Percentiles rank a stretch among this genome's conserved stretches.
These are phyloP conservation scores for Lipophrys pholis DNA, from an alignment of 2,113 vertebrate genomes.

Conservation along the genomic window DNA sequence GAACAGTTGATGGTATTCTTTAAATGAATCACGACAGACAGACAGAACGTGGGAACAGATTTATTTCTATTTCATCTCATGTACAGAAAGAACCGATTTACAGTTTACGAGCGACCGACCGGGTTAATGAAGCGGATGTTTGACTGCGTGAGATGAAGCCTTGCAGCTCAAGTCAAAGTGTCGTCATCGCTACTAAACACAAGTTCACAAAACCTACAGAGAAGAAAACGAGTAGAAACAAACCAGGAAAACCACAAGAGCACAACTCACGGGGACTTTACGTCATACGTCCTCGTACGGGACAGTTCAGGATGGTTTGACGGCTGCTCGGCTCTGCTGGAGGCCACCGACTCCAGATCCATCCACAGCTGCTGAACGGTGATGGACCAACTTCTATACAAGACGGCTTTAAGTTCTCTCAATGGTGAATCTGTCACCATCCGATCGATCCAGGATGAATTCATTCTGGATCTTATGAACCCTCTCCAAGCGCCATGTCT, in stretches of 20 bases:
- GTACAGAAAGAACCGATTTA: slow-evolving; percentile 78
- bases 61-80: slow-evolving; percentile 77
- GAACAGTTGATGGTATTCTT: neutral
- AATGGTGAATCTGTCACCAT: no score
- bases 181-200: slow-evolving; percentile 2
- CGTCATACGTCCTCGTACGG: no score
- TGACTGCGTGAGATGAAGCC: slow-evolving; percentile 64
- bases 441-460: no score
- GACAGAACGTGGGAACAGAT: slow-evolving; percentile 69
- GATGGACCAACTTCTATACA: no score
- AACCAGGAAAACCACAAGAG: slow-evolving; percentile 60
- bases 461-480: no score
- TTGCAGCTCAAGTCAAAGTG: slow-evolving; percentile 34
- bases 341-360: no score
- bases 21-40: slow-evolving; percentile 5
- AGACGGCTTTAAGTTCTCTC: no score
- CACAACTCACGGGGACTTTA: slow-evolving; percentile 49
- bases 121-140: slow-evolving; percentile 58
- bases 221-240: slow-evolving; percentile 41
- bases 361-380: no score
- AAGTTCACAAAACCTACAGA: slow-evolving; percentile 48
- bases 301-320: no score
- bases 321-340: no score
- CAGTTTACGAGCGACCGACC: slow-evolving; percentile 79
- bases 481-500: no score